Percentiles rank a stretch among this genome's conserved stretches.
Conservation (phyloP, 2,888 invertebrate species). For the Ochropleura leucogaster region DNA sequence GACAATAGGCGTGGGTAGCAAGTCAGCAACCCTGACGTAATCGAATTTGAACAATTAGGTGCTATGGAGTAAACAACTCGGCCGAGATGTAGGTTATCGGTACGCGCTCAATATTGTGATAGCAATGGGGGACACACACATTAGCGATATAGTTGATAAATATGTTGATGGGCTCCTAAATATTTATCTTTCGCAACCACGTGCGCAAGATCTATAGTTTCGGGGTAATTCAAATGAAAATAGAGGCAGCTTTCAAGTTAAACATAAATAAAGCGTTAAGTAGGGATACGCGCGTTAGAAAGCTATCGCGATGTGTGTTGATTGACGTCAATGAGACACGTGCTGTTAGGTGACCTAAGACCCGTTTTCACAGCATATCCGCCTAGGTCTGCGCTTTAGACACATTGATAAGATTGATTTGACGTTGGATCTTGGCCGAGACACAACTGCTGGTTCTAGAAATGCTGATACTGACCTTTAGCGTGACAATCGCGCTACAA, state of each 20-base stretch:
- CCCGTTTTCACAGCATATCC: conserved; percentile 76
- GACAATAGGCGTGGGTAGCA: conserved; percentile 73
- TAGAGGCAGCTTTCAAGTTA: conserved; percentile 40
- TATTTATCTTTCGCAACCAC: conserved; percentile 66
- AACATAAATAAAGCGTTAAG: conserved; percentile 51
- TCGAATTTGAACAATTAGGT: conserved; percentile 80
- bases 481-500: conserved; percentile 56
- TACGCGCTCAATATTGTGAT: conserved; percentile 69
- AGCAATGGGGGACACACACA: conserved; percentile 72
- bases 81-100: conserved; percentile 83
- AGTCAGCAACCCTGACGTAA: conserved; percentile 76
- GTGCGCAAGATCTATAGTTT: conserved; percentile 59
- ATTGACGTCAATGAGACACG: conserved; percentile 82
- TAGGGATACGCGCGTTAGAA: conserved; percentile 71
- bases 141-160: conserved; percentile 72
- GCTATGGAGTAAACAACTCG: conserved; percentile 79
- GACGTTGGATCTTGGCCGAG: conserved; percentile 64
- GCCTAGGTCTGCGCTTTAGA: conserved; percentile 67
- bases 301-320: conserved; percentile 74
- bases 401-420: conserved; percentile 74
- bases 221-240: conserved; percentile 58
- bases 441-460: conserved; percentile 62
- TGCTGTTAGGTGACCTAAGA: conserved; percentile 81
- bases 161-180: conserved; percentile 71
- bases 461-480: conserved; percentile 67